phyloP scores from a whole-genome alignment of 2,797 vertebrate genomes.

The Liasis olivaceus region DNA sequence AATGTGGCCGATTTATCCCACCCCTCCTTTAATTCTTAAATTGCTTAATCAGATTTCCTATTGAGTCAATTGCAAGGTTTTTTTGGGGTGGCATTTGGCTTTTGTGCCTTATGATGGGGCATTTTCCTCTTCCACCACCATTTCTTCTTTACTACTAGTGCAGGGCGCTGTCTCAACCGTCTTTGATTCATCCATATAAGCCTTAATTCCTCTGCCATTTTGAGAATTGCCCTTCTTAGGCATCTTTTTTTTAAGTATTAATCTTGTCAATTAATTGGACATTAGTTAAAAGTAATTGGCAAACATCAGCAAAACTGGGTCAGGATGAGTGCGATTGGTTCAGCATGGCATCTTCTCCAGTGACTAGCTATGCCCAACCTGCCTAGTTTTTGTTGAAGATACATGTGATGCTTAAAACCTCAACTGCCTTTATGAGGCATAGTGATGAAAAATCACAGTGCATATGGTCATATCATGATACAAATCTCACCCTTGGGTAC shows the following conservation, averaged over 20 bases:
- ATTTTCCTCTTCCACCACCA: neutral
- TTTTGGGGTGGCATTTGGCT: too few species aligned
- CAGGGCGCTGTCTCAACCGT: neutral
- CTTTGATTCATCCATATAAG: neutral
- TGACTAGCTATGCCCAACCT: neutral
- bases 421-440: neutral
- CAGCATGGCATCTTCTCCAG: neutral
- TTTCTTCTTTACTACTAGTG: neutral
- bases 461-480: neutral
- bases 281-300: neutral
- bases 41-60: too few species aligned
- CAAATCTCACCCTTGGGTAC: neutral
- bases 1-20: too few species aligned
- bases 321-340: neutral
- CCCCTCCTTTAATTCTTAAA: too few species aligned
- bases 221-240: neutral
- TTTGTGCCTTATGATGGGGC: neutral
- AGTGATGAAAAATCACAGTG: neutral
- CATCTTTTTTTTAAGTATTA: neutral
- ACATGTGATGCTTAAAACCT: neutral
- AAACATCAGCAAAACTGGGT: neutral
- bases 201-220: neutral
- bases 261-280: neutral
- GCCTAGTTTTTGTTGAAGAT: neutral
- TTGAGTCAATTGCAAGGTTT: too few species aligned